Base-by-base conservation (phyloP, 2,888 invertebrate species). In the Ommatoiulus sabulosus region DNA sequence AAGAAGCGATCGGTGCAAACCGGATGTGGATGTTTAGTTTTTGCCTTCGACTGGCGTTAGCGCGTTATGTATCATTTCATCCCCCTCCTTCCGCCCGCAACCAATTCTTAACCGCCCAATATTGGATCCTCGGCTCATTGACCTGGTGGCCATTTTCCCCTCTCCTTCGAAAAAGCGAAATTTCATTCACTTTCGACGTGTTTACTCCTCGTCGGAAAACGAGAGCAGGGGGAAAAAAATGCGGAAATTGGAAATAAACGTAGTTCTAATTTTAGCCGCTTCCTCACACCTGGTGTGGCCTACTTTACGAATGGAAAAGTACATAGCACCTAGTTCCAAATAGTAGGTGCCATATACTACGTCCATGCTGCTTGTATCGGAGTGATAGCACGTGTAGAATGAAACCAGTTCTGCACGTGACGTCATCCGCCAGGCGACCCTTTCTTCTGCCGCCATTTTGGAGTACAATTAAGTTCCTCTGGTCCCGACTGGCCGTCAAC, bases 1-100 rank as follows among this genome's bases (percentile, higher is more conserved):
- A 15, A 52, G 20, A 72, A 6, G n/a, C 72, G 72, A 72, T 72
- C 35, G 24, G 2, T 80, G 80, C 80, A 80, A 35, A 72, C 80
- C 24, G 80, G 80, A 80, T 80, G 80, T 80, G 35, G 80, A 80
- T 35, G 72, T 72, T 72, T 72, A 72, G 72, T 72, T 80, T 80
- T 80, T 35, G 35, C 80, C 35, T 8, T 24, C 57, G 15, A 17
- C 57, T 17, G n/a, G n/a, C 57, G 17, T 17, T 17, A n/a, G n/a
- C n/a, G n/a, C 24, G 24, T 80, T 80, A 20, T 80, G 24, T 80
- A 80, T 24, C 24, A 20, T 80, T 80, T 52, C 35, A n/a, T 57
- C 57, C 57, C 57, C n/a, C n/a, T n/a, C n/a, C n/a, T n/a, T n/a
- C n/a, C n/a, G n/a, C n/a, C 17, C 57, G 57, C 57, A 57, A 57